Evolutionary conservation across 2,888 invertebrate species (phyloP).

Genomic region (Pandemis cinnamomeana): DNA sequence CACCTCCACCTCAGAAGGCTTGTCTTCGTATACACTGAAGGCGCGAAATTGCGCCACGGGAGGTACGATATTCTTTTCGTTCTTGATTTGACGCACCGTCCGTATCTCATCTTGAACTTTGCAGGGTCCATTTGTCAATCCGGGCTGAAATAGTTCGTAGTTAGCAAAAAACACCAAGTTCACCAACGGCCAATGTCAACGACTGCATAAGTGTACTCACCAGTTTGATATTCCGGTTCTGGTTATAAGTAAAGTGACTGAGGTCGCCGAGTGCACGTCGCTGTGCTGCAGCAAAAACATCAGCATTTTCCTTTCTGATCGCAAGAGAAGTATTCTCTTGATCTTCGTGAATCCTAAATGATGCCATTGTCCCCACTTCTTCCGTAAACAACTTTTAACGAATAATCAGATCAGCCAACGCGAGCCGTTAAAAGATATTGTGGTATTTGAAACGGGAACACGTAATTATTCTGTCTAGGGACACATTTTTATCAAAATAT

Average conservation of each 20-base stretch:
- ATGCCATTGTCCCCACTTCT: slow-evolving; percentile 86
- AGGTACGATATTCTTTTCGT: slow-evolving; percentile 80
- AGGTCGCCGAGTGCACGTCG: slow-evolving; percentile 87
- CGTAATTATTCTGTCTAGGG: slow-evolving; percentile 51
- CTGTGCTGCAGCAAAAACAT: slow-evolving; percentile 79
- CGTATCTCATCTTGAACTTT: slow-evolving; percentile 81
- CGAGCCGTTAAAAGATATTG: slow-evolving; percentile 56
- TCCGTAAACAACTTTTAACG: slow-evolving; percentile 70
- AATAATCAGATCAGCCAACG: slow-evolving; percentile 57
- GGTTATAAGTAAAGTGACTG: slow-evolving; percentile 84
- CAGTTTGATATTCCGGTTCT: slow-evolving; percentile 80
- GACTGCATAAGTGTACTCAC: slow-evolving; percentile 69
- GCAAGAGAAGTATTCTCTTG: slow-evolving; percentile 88
- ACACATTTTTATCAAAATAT: slow-evolving; percentile 64
- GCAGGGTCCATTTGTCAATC: slow-evolving; percentile 75
- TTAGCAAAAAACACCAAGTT: slow-evolving; percentile 34
- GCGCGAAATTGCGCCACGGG: slow-evolving; percentile 90
- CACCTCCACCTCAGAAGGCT: slow-evolving; percentile 73
- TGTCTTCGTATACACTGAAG: slow-evolving; percentile 90
- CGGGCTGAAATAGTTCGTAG: slow-evolving; percentile 59
- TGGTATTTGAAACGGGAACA: slow-evolving; percentile 61
- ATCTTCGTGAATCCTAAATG: slow-evolving; percentile 90
- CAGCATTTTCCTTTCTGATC: slow-evolving; percentile 81
- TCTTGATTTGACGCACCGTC: slow-evolving; percentile 76
- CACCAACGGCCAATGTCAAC: slow-evolving; percentile 25